phyloP scores from a whole-genome alignment of 2,113 vertebrate genomes.

The Salvelinus sp. region DNA sequence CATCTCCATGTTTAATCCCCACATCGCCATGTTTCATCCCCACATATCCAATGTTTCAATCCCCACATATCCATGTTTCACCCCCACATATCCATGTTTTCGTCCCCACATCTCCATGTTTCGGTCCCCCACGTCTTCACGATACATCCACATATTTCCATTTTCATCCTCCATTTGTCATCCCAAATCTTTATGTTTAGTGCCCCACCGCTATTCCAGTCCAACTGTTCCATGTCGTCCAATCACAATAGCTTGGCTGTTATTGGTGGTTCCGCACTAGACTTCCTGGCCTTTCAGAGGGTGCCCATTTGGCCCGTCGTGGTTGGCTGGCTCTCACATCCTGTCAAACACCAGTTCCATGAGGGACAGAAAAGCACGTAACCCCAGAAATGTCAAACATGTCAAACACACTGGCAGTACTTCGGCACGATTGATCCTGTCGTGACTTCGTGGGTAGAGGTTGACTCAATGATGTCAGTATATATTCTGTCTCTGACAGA shows the following conservation, averaged over 20 bases:
- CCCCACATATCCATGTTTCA: too few species aligned
- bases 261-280: conserved; percentile 53
- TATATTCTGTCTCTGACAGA: conserved; percentile 43
- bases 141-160: too few species aligned
- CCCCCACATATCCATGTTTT: too few species aligned
- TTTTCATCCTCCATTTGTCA: conserved; percentile 20
- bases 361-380: conserved; percentile 51
- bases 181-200: neutral
- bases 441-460: neutral
- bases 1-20: too few species aligned
- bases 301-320: conserved; percentile 62
- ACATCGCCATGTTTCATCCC: too few species aligned
- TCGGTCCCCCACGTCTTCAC: too few species aligned
- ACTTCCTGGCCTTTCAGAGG: conserved; percentile 63
- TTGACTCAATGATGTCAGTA: neutral
- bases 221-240: conserved; percentile 17
- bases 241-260: conserved; percentile 47
- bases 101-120: too few species aligned
- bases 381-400: conserved; percentile 62
- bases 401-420: conserved; percentile 60
- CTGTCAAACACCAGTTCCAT: conserved; percentile 64
- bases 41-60: too few species aligned
- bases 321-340: conserved; percentile 67
- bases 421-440: conserved; percentile 17
- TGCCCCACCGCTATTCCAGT: neutral